Evolutionary conservation across 2,113 vertebrate species (phyloP), one percentile per base, ranked within the genome.

Genomic region (Motacilla alba): DNA sequence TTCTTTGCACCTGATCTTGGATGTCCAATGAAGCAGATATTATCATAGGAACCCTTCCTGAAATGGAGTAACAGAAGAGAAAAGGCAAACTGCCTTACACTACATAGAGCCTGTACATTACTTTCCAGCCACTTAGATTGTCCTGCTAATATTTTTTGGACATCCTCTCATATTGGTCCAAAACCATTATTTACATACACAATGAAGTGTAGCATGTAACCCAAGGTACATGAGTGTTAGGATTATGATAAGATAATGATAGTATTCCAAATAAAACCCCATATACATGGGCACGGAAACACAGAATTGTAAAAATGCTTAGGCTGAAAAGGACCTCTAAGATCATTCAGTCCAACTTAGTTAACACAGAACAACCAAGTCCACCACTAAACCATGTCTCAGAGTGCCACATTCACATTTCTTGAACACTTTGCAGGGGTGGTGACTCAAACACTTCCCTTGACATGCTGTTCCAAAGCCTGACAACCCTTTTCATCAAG

Each of bases 301-400:
- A 59, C 3, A 15, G 23, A 78, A n/a, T 41, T 8, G 23, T 2
- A 35, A 52, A 73, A 73, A 27, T 0, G 0, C 4, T 73, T 22
- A 46, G 8, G 2, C 13, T 72, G 28, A 18, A 78, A 78, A 58
- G 24, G 21, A 69, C 6, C 6, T 13, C 11, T 27, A 22, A 3
- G 10, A 59, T 52, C 19, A 20, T 11, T 16, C 4, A n/a, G 15
- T 53, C 13, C 27, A 9, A 6, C 8, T 8, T 13, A n/a, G 12
- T 16, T 33, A 43, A 16, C 8, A 35, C 58, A 63, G 30, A 18
- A n/a, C 46, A 43, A 4, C 10, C 26, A 63, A 63, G 18, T 35
- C 14, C 43, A 26, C 21, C 26, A 11, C 21, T 43, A 50, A 73
- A 58, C 8, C 20, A 43, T 31, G 10, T 16, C 17, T 18, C 35